phyloP scores from a whole-genome alignment of 2,113 vertebrate species.

The Oxyruncus cristatus region DNA sequence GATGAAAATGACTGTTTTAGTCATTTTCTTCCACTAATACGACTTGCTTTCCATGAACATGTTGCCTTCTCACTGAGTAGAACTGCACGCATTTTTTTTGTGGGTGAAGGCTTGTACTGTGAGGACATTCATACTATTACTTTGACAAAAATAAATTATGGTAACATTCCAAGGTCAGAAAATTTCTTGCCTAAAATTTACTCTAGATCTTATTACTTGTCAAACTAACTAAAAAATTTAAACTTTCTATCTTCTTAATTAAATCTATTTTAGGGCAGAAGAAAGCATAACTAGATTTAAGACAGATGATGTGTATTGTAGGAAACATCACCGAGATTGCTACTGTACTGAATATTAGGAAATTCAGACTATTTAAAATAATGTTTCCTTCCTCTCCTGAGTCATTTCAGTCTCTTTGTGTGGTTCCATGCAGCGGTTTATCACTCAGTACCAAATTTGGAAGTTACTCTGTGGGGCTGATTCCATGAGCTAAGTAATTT shows the following conservation, averaged over 20 bases:
- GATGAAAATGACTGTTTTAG: neutral
- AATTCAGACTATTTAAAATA: neutral
- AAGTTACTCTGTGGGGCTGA: neutral
- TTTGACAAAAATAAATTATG: neutral
- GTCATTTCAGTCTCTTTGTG: neutral
- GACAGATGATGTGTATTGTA: neutral
- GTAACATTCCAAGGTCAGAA: neutral
- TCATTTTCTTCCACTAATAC: neutral
- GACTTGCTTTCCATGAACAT: neutral
- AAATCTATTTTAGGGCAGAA: neutral
- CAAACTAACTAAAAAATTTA: neutral
- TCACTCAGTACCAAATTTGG: constrained; percentile 38
- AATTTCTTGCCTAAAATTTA: neutral
- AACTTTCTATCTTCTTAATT: neutral
- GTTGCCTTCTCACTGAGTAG: neutral
- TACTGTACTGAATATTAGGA: neutral
- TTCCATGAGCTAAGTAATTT: neutral
- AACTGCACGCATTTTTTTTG: neutral
- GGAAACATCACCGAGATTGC: neutral
- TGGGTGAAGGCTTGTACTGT: neutral
- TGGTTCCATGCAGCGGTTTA: neutral
- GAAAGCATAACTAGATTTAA: neutral
- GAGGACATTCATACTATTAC: neutral
- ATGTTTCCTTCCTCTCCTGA: constrained; percentile 1
- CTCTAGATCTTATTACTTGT: neutral